Base-by-base conservation (phyloP, 2,888 invertebrate species). In the Taenaris catops region DNA sequence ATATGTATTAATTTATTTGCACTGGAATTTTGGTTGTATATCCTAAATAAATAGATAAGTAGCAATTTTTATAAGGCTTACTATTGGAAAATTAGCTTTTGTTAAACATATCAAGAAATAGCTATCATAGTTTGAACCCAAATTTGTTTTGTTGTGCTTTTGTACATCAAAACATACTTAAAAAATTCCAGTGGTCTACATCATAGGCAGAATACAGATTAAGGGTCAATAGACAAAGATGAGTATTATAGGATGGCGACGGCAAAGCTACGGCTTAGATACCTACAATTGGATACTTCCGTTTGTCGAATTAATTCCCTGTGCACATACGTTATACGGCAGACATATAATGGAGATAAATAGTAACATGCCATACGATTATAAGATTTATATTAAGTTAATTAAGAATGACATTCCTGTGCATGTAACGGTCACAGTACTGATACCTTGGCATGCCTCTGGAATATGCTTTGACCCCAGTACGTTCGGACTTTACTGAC, bases 281-380 rank as follows among this genome's bases (percentile, higher is more conserved):
- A 65, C n/a, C n/a, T n/a, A n/a, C 76, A 79, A 80, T 80, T 80
- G 80, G 71, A 51, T 56, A 62, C 64, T 72, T 80, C 80, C 79
- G 79, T 55, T 70, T 51, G 63, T 66, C 64, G 64, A 70, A 70
- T 64, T 63, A 64, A 69, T 68, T 65, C 58, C 61, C 51, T 57
- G 51, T 53, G 53, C 52, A 49, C 51, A 45, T 50, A 53, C 41
- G 51, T 44, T 6, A 29, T 35, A 39, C 25, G 20, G 18, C 20
- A 24, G 28, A 19, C 16, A 18, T 23, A 38, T 12, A 7, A 23
- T 23, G 9, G 10, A 14, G n/a, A 16, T 17, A 23, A 8, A 4
- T 4, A 4, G 1, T 14, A 1, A 31, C 4, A 16, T 31, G 9
- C 7, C 18, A 32, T 8, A 18, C 10, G 4, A 18, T 8, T 25